Conservation (phyloP, 2,797 vertebrate genomes). For the Threskiornis aethiopicus region DNA sequence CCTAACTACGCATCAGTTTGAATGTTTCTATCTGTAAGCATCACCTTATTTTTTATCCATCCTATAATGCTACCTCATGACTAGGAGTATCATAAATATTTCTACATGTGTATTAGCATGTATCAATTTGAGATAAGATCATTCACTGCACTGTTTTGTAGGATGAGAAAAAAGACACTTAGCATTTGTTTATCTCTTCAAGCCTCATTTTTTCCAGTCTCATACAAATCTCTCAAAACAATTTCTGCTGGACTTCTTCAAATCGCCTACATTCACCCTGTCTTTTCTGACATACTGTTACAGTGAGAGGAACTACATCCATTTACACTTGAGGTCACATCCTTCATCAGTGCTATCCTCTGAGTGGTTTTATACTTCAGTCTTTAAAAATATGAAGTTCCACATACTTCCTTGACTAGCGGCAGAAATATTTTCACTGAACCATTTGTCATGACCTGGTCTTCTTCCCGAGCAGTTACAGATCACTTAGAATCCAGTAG, state of each 20-base stretch:
- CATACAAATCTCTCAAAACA: neutral
- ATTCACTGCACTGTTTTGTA: neutral
- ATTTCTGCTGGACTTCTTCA: neutral
- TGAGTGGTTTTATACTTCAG: neutral
- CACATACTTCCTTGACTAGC: neutral
- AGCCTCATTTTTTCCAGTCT: neutral
- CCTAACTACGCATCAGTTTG: neutral
- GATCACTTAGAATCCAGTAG: neutral
- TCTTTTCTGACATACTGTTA: neutral
- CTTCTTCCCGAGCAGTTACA: neutral
- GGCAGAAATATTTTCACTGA: neutral
- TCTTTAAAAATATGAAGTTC: neutral
- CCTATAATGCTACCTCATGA: neutral
- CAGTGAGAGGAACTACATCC: neutral
- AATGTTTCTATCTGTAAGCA: neutral
- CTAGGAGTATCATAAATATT: neutral
- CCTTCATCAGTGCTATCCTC: neutral
- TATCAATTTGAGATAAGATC: neutral
- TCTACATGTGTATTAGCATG: neutral
- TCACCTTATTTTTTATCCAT: neutral
- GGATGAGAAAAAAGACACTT: neutral
- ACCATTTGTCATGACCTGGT: neutral
- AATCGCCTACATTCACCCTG: neutral
- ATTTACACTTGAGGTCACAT: neutral
- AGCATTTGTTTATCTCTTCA: neutral